Base-by-base conservation (phyloP, 2,113 vertebrate genomes). In the Toxostoma redivivum region DNA sequence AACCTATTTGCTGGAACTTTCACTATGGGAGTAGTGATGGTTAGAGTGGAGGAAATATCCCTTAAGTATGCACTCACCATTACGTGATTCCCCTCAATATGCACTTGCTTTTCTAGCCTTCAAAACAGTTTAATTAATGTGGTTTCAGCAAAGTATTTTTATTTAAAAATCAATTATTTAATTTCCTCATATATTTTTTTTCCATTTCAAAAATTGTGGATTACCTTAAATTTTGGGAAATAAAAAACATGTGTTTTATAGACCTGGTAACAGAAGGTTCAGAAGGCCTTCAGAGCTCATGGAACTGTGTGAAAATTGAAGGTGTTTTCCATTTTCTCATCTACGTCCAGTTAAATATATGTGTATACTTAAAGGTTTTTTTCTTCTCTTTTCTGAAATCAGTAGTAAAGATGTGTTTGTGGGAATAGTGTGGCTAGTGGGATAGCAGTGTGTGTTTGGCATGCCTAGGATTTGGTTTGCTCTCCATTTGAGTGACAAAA, bases 281-380 rank as follows among this genome's bases (percentile, higher is more conserved):
- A 12, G 40, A 84, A 42, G 37, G 40, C 51, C 28, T 83, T 81
- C 44, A 65, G 28, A 84, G 40, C 40, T 70, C 25, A 27, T 31
- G 40, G 57, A 67, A 62, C 16, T 40, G 31, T 70, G 42, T 64
- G 22, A n/a, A 73, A 95, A 51, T 78, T 47, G 33, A 74, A 86
- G 24, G 35, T 40, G 22, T 66, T 86, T 64, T 35, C 47, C 67
- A 54, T 66, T 77, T 93, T 61, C 84, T 95, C 24, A n/a, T 76
- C 28, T 50, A 9, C 0, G 0, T 69, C 58, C 45, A 69, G 23
- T 42, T 86, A 62, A 54, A 69, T 70, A 8, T 9, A 33, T 35
- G 8, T 7, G 4, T 66, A 22, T 62, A 11, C 4, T 28, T 90
- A 28, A 45, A 84, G 21, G 3, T 58, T 48, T 65, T 72, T 70